These are phyloP conservation scores for Mareca strepera DNA, from an alignment of 2,797 vertebrate genomes.

Conservation along the genomic window DNA sequence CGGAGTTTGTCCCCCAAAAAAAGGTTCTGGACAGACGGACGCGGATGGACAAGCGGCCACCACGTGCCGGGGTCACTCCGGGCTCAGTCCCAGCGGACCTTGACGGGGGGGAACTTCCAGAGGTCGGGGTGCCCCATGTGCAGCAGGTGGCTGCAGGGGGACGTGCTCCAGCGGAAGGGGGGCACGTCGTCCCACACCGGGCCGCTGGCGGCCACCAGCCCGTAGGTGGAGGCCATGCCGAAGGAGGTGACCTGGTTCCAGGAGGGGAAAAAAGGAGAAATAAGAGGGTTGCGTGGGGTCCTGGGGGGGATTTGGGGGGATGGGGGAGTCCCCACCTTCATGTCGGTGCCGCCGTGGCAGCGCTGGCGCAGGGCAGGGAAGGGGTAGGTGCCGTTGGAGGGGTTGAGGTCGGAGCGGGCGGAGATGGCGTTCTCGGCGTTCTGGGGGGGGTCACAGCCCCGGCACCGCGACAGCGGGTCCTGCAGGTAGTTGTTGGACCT, in stretches of 20 bases:
- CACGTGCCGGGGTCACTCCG: rapidly evolving
- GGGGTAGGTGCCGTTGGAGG: conserved; percentile 90
- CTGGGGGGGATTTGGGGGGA: rapidly evolving
- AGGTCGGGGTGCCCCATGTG: conserved; percentile 95
- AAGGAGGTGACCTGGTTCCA: conserved; percentile 85
- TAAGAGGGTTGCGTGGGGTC: neutral
- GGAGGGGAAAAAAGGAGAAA: neutral
- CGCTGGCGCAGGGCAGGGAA: conserved; percentile 90
- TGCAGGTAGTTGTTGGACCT: conserved; percentile 92
- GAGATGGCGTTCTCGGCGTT: conserved; percentile 93
- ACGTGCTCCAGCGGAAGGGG: conserved; percentile 91
- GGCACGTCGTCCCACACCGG: conserved; percentile 92
- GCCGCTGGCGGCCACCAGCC: conserved; percentile 86
- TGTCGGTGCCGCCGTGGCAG: conserved; percentile 90
- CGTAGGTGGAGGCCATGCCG: conserved; percentile 78
- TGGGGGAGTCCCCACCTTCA: conserved; percentile 81
- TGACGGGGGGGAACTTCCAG: conserved; percentile 88
- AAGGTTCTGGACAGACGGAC: neutral
- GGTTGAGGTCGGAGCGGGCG: conserved; percentile 93
- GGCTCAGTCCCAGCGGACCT: conserved; percentile 85
- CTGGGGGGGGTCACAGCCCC: conserved; percentile 80
- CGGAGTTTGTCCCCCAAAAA: too few relatives aligned
- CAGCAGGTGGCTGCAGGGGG: conserved; percentile 82
- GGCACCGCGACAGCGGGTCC: conserved; percentile 88
- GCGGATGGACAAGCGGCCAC: rapidly evolving